These are phyloP conservation scores for Acanthochromis polyacanthus DNA, from an alignment of 2,113 vertebrate species.

Conservation along the genomic window DNA sequence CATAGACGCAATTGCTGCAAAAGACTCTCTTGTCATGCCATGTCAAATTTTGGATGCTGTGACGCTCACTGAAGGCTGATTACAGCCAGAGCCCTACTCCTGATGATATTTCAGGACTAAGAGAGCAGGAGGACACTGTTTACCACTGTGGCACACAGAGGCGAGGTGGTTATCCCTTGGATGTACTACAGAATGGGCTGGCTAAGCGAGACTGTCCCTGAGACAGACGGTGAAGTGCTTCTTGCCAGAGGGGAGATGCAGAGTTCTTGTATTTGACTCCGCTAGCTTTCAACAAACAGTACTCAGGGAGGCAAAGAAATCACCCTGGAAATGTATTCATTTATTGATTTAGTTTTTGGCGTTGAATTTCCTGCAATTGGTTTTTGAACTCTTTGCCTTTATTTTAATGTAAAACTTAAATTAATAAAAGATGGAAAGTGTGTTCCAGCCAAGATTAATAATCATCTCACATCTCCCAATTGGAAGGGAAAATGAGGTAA, in stretches of 20 bases:
- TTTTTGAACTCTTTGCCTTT: background rate
- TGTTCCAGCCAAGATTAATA: background rate
- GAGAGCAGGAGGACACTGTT: background rate
- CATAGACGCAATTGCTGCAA: background rate
- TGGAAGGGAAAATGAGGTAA: background rate
- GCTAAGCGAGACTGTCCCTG: too few relatives aligned
- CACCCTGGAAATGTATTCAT: too few relatives aligned
- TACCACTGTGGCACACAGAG: background rate
- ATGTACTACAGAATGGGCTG: too few relatives aligned
- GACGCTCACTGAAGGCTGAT: conserved; percentile 1
- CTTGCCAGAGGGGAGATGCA: too few relatives aligned
- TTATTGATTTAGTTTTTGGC: background rate
- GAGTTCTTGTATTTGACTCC: background rate
- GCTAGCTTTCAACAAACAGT: too few relatives aligned
- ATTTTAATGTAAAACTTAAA: too few relatives aligned
- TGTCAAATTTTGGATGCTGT: too few relatives aligned
- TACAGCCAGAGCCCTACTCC: background rate
- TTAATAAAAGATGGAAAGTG: too few relatives aligned
- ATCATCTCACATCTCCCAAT: background rate
- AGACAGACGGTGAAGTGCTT: too few relatives aligned
- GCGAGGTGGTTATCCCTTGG: background rate
- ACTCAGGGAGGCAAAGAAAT: too few relatives aligned
- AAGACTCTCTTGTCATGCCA: background rate
- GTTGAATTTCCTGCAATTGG: too few relatives aligned
- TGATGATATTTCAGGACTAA: background rate